A percentile compares a stretch with the other conserved stretches of the same genome.
These are phyloP conservation scores for Ochotona curzoniae DNA, from an alignment of 2,113 vertebrate genomes.

Conservation along the genomic window DNA sequence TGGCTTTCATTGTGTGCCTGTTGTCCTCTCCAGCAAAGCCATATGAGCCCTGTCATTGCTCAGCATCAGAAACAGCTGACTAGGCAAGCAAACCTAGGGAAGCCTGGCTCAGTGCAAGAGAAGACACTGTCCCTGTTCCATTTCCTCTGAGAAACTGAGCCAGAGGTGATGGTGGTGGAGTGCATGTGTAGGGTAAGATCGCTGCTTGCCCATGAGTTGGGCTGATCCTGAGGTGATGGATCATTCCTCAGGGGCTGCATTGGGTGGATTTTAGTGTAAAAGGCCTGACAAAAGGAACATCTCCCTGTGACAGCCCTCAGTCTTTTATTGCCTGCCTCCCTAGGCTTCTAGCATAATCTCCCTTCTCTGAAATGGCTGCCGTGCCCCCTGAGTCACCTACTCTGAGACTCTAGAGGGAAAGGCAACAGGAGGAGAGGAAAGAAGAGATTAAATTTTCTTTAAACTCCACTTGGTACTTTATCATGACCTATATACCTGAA, in stretches of 20 bases:
- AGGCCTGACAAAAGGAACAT: background rate
- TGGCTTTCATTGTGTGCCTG: background rate
- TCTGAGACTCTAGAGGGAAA: background rate
- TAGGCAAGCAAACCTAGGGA: background rate
- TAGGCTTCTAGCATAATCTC: background rate
- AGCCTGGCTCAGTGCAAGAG: background rate
- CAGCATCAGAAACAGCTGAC: background rate
- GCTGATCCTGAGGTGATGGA: background rate
- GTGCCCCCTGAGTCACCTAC: background rate
- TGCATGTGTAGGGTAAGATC: background rate
- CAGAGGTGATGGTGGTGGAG: background rate
- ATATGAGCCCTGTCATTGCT: background rate
- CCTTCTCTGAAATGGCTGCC: background rate
- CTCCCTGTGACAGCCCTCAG: background rate
- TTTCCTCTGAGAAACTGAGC: background rate
- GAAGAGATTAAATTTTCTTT: background rate
- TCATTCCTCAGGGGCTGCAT: background rate
- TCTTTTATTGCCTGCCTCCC: background rate
- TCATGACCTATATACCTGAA: background rate
- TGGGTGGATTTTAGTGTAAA: background rate
- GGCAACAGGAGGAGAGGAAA: background rate
- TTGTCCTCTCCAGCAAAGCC: background rate
- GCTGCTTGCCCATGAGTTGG: fast-evolving
- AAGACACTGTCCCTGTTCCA: background rate
- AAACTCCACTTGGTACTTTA: background rate